These are phyloP conservation scores for Oncorhynchus nerka DNA, from an alignment of 2,113 vertebrate genomes.

Conservation along the genomic window DNA sequence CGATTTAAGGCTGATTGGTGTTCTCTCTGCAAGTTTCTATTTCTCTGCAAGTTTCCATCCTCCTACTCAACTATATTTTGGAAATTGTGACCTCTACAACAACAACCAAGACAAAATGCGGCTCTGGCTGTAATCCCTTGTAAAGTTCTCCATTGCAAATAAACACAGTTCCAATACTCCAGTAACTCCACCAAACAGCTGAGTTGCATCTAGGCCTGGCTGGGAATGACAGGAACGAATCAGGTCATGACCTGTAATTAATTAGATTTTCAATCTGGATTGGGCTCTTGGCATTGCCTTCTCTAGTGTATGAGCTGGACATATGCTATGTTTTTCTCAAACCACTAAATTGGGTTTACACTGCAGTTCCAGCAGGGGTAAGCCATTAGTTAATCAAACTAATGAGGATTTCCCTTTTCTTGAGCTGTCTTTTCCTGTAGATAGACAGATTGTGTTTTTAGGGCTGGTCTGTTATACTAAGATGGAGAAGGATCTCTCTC, in stretches of 20 bases:
- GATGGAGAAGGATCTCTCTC: no score
- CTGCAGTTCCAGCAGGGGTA: conserved; percentile 39
- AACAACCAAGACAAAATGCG: not conserved
- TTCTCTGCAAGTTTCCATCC: not conserved
- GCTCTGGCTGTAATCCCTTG: not conserved
- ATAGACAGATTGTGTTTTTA: not conserved
- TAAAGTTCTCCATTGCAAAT: conserved; percentile 12
- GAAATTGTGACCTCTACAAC: not conserved
- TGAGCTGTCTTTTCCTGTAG: not conserved
- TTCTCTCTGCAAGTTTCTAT: not conserved
- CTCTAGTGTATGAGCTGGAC: conserved; percentile 55
- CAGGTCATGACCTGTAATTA: conserved; percentile 46
- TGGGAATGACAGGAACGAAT: conserved; percentile 13
- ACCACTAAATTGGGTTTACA: conserved; percentile 52
- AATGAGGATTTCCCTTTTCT: conserved; percentile 58
- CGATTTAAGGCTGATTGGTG: not conserved
- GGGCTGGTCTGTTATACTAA: no score
- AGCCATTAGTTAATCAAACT: conserved; percentile 56
- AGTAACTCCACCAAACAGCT: conserved; percentile 31
- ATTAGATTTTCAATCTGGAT: conserved; percentile 54
- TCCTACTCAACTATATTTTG: not conserved
- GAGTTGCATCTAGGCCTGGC: conserved; percentile 37
- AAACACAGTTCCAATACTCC: not conserved
- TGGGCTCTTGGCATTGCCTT: conserved; percentile 50
- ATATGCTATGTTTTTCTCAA: conserved; percentile 41